Base-by-base conservation (phyloP, 1,140 invertebrate species). In the Ooceraea biroi region DNA sequence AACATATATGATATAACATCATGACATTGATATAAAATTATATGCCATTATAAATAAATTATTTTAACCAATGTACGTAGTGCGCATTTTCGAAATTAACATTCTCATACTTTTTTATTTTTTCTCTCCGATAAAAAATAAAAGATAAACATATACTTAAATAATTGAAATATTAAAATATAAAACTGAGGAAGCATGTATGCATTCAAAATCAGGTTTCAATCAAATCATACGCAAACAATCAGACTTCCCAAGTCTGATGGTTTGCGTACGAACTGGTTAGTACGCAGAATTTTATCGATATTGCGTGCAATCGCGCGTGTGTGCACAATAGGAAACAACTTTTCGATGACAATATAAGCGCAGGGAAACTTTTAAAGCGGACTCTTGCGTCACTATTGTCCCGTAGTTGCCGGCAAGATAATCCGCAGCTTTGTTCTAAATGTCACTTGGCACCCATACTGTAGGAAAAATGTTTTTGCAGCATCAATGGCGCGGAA, bases 391-490 rank as follows among this genome's bases (percentile, higher is more conserved):
- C 72, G 36, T 57, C 46, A 58, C 25, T 48, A 83, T 76, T 76
- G 80, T 76, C 19, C 55, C 58, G 22, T 14, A 41, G 58, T 63
- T 50, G 58, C 30, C 22, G 17, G 22, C 0, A 57, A 76, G 80
- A 77, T 83, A 83, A 83, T 76, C 36, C 71, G 12, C 22, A 83
- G 80, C 71, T 83, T 76, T 83, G 80, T 77, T 83, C 19, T 55
- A 83, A 83, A 83, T 83, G 80, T 83, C 80, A 76, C 69, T 58
- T 82, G 55, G 41, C 46, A 73, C 25, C 22, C 19, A 17, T 68
- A 25, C 36, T 25, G 36, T n/a, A 72, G 50, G 25, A 85, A 71
- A 65, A 83, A 66, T 82, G 27, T 65, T 55, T 46, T 57, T 22
- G 30, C 44, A 65, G 12, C 58, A 77, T 66, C 63, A 77, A 48